These are phyloP conservation scores for Grapholita molesta DNA, from an alignment of 1,140 invertebrate species.

Conservation along the genomic window DNA sequence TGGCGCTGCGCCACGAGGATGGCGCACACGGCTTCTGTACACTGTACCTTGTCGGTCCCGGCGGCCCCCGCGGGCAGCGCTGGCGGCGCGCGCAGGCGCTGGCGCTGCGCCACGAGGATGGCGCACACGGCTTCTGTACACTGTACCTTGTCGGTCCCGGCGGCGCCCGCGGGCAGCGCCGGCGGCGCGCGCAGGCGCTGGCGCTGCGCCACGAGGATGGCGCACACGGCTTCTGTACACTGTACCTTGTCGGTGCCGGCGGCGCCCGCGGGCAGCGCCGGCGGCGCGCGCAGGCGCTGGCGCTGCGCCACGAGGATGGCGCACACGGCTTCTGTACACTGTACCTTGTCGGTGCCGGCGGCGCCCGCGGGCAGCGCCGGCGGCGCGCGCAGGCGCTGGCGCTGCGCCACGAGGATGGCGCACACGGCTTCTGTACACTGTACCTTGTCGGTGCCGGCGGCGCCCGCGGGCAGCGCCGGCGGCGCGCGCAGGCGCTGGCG, in stretches of 20 bases:
- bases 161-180: no score
- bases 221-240: background rate
- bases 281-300: constrained; percentile 29
- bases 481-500: constrained; percentile 25
- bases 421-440: constrained; percentile 5
- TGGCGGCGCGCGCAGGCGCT: no score
- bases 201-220: no score
- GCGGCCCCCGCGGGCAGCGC: no score
- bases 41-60: no score
- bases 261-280: constrained; percentile 26
- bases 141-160: no score
- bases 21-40: no score
- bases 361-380: background rate
- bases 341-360: constrained; percentile 10
- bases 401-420: constrained; percentile 13
- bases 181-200: no score
- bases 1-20: no score
- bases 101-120: no score
- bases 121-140: no score
- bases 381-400: background rate
- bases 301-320: constrained; percentile 39
- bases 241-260: constrained; percentile 25
- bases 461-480: constrained; percentile 30
- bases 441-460: constrained; percentile 20
- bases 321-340: constrained; percentile 36